Conservation (phyloP, 2,113 vertebrate species). For the Esox niger region DNA sequence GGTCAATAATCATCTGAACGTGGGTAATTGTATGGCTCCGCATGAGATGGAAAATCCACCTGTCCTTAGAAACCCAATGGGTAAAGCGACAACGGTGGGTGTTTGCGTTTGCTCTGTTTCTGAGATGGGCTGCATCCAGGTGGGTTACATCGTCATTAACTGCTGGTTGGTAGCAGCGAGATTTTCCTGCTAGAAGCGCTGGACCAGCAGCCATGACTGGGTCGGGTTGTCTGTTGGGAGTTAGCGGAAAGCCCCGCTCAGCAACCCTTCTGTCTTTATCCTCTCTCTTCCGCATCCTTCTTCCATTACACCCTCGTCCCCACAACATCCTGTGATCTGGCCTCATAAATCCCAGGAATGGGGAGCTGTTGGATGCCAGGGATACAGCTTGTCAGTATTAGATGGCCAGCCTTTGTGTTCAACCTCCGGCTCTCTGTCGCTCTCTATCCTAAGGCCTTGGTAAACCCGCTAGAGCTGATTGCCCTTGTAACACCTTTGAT, state of each 20-base stretch:
- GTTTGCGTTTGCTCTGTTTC: background rate
- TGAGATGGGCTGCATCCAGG: background rate
- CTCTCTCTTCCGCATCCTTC: slow-evolving; percentile 5
- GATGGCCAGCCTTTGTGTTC: background rate
- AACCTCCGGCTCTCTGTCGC: too few species aligned
- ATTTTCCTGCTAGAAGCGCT: slow-evolving; percentile 27
- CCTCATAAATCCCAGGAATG: slow-evolving; percentile 64
- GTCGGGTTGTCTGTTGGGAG: background rate
- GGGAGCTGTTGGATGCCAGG: slow-evolving; percentile 31
- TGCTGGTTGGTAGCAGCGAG: slow-evolving; percentile 17
- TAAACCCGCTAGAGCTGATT: slow-evolving; percentile 4
- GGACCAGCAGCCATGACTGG: slow-evolving; percentile 33
- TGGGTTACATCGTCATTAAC: slow-evolving; percentile 22
- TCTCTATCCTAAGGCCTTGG: background rate
- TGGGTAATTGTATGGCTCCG: background rate
- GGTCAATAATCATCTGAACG: background rate
- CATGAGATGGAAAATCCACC: background rate
- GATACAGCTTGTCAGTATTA: slow-evolving; percentile 27
- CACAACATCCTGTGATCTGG: slow-evolving; percentile 49
- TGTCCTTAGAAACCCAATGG: background rate
- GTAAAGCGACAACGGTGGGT: background rate
- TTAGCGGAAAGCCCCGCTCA: slow-evolving; percentile 6
- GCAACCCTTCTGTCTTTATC: background rate
- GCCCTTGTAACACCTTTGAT: background rate
- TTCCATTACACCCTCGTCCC: slow-evolving; percentile 35